phyloP scores from a whole-genome alignment of 2,888 invertebrate species.

The Pristionchus exspectatus region DNA sequence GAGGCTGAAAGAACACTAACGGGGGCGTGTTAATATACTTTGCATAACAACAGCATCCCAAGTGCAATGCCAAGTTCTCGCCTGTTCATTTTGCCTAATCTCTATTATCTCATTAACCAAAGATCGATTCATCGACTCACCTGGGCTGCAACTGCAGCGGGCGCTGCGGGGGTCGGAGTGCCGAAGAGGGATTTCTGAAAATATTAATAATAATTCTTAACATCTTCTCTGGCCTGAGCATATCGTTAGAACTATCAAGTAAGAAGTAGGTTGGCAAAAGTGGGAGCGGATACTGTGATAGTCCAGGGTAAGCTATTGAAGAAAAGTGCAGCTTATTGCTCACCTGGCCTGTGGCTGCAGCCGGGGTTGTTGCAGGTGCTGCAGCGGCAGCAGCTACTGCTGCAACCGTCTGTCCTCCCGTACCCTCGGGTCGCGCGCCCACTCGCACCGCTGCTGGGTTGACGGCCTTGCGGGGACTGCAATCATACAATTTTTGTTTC shows the following conservation, averaged over 20 bases:
- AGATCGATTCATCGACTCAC: background rate
- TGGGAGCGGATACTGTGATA: background rate
- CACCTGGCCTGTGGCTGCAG: background rate
- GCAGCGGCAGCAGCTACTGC: background rate
- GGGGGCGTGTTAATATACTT: too few species aligned
- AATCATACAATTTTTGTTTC: background rate
- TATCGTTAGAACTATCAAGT: too few species aligned
- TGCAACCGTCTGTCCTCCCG: constrained; percentile 25
- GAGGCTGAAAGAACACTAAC: too few species aligned
- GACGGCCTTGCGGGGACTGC: constrained; percentile 1
- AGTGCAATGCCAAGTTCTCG: background rate
- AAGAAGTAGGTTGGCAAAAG: background rate
- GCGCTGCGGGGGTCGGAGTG: background rate
- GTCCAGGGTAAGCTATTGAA: too few species aligned
- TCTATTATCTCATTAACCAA: too few species aligned
- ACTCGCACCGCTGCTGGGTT: background rate
- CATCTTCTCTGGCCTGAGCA: too few species aligned
- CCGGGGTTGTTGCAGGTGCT: constrained; percentile 12
- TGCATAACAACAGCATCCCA: background rate
- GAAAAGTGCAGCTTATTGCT: background rate
- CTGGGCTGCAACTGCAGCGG: background rate
- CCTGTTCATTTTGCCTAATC: too few species aligned
- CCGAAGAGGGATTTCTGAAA: too few species aligned
- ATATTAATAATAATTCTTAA: too few species aligned
- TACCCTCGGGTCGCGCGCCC: background rate